phyloP scores from a whole-genome alignment of 2,113 vertebrate species.

The Corydoras maculifer region DNA sequence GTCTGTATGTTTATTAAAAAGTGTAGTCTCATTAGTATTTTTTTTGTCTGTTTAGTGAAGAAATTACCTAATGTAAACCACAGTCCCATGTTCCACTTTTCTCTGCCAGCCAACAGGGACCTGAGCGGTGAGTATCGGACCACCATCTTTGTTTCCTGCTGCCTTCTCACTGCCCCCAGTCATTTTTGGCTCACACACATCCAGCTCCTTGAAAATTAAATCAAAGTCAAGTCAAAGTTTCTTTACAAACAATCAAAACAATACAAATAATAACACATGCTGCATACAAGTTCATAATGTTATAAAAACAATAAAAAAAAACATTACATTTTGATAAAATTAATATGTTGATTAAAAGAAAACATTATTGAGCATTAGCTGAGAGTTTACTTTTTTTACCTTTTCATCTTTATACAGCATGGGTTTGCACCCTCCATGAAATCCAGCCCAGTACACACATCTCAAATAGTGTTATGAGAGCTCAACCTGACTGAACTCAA shows the following conservation, averaged over 20 bases:
- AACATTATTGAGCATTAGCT: neutral
- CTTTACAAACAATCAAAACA: neutral
- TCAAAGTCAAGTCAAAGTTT: neutral
- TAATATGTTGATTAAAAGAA: neutral
- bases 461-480: constrained; percentile 28
- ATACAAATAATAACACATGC: neutral
- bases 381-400: constrained; percentile 28
- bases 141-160: constrained; percentile 76
- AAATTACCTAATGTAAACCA: constrained; percentile 78
- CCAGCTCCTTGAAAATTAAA: constrained; percentile 65
- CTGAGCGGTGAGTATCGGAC: constrained; percentile 66
- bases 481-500: constrained; percentile 29
- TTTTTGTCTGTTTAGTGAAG: neutral
- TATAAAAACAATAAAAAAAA: too few species aligned
- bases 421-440: constrained; percentile 39
- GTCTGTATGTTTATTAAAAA: too few species aligned
- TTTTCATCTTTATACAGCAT: constrained; percentile 50
- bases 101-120: constrained; percentile 84
- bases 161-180: constrained; percentile 86
- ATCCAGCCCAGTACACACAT: constrained; percentile 44
- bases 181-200: constrained; percentile 78
- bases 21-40: too few species aligned
- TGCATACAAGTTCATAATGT: neutral
- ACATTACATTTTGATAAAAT: too few species aligned
- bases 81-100: constrained; percentile 71